A percentile compares a stretch with the other conserved stretches of the same genome.
phyloP scores from a whole-genome alignment of 2,888 invertebrate species.

The Gortyna flavago region DNA sequence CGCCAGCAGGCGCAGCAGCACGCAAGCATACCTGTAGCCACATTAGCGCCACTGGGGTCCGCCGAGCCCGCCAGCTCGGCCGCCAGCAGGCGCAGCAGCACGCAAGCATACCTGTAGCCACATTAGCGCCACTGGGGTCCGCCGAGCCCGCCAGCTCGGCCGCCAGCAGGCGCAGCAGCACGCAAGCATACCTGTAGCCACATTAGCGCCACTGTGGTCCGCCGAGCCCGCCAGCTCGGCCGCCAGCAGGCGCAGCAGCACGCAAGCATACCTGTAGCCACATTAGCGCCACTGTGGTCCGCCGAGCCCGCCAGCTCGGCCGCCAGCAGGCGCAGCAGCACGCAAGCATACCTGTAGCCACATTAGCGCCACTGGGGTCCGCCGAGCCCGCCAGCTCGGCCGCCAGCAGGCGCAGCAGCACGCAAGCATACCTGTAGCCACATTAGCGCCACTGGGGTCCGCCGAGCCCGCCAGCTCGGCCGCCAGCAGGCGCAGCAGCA shows the following conservation, averaged over 20 bases:
- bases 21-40: too few species aligned
- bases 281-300: constrained; percentile 97
- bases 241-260: constrained; percentile 91
- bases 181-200: too few species aligned
- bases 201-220: constrained; percentile 97
- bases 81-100: constrained; percentile 91
- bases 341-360: too few species aligned
- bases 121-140: constrained; percentile 97
- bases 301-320: constrained; percentile 98
- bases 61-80: constrained; percentile 98
- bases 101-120: too few species aligned
- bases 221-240: constrained; percentile 98
- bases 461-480: constrained; percentile 98
- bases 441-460: constrained; percentile 97
- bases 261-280: too few species aligned
- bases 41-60: constrained; percentile 97
- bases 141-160: constrained; percentile 98
- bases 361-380: constrained; percentile 97
- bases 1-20: constrained; percentile 91
- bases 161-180: constrained; percentile 91
- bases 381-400: constrained; percentile 98
- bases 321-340: constrained; percentile 91
- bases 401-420: constrained; percentile 91
- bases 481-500: constrained; percentile 91
- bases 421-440: too few species aligned